These are phyloP conservation scores for Athrips mouffetella DNA, from an alignment of 2,888 invertebrate genomes.

Conservation along the genomic window DNA sequence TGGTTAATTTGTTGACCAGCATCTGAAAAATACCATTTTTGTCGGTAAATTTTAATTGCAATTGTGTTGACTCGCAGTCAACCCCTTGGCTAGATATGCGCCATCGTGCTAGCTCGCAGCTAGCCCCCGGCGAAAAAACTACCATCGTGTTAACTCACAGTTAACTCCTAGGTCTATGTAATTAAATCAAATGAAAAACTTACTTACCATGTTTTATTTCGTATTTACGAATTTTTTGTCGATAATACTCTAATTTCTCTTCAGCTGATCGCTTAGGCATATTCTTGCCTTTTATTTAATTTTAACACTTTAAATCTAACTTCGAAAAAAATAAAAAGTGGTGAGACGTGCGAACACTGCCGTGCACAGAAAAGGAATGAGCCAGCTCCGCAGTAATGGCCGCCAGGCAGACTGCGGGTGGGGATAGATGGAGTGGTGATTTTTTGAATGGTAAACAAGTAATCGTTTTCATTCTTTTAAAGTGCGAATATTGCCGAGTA, in stretches of 20 bases:
- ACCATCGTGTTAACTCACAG: no score
- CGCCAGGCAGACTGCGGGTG: no score
- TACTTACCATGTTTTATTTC: background rate
- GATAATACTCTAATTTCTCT: background rate
- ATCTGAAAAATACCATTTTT: background rate
- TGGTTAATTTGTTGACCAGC: background rate
- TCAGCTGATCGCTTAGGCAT: background rate
- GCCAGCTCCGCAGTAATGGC: background rate
- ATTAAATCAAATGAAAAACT: background rate
- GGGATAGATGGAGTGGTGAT: no score
- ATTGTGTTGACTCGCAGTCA: background rate
- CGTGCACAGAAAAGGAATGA: constrained; percentile 15
- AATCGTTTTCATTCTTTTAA: no score
- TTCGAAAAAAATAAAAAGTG: no score
- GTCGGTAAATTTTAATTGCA: background rate
- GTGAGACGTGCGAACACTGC: constrained; percentile 5
- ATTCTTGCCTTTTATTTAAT: no score
- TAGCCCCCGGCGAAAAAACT: no score
- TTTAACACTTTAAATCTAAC: no score
- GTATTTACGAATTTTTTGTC: background rate
- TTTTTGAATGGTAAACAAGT: no score
- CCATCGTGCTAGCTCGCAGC: no score
- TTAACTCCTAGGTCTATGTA: background rate
- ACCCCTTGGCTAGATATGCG: no score
- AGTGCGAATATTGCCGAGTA: no score